A percentile compares a stretch with the other conserved stretches of the same genome.
phyloP scores from a whole-genome alignment of 2,888 invertebrate genomes.

The Agrochola litura region DNA sequence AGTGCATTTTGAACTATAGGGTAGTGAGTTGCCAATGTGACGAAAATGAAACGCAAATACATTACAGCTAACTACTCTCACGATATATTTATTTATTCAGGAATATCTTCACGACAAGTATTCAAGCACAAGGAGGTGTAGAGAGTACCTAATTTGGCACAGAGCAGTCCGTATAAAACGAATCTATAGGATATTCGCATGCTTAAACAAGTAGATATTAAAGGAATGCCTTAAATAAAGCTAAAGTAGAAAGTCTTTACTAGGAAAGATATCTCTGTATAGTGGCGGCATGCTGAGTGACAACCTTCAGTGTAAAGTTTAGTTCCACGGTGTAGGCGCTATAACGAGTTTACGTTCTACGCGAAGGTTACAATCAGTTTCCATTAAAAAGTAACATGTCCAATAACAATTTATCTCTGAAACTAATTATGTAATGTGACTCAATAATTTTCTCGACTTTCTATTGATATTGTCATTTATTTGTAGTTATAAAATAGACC shows the following conservation, averaged over 20 bases:
- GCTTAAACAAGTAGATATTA: slow-evolving; percentile 52
- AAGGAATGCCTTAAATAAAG: slow-evolving; percentile 55
- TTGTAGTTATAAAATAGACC: slow-evolving; percentile 74
- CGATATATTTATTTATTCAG: slow-evolving; percentile 82
- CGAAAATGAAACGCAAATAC: slow-evolving; percentile 84
- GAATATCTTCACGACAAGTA: slow-evolving; percentile 79
- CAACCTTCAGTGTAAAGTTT: slow-evolving; percentile 28
- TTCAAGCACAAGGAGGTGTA: slow-evolving; percentile 70
- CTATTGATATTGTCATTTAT: slow-evolving; percentile 72
- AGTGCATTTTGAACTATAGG: slow-evolving; percentile 89
- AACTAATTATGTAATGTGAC: slow-evolving; percentile 59
- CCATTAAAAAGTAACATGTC: slow-evolving; percentile 42
- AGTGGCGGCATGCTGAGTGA: slow-evolving; percentile 31
- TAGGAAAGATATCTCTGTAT: slow-evolving; percentile 35
- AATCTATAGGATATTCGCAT: slow-evolving; percentile 60
- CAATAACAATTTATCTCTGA: slow-evolving; percentile 49
- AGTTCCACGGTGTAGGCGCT: slow-evolving; percentile 20
- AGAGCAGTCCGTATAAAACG: slow-evolving; percentile 72
- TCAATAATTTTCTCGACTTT: slow-evolving; percentile 67
- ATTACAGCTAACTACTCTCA: slow-evolving; percentile 88
- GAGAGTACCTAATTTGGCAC: slow-evolving; percentile 87
- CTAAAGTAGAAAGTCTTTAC: slow-evolving; percentile 58
- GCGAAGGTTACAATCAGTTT: slow-evolving; percentile 30
- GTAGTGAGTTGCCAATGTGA: slow-evolving; percentile 86
- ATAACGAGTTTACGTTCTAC: slow-evolving; percentile 31